phyloP scores from a whole-genome alignment of 2,888 invertebrate species.

The Stictocephala bisonia region DNA sequence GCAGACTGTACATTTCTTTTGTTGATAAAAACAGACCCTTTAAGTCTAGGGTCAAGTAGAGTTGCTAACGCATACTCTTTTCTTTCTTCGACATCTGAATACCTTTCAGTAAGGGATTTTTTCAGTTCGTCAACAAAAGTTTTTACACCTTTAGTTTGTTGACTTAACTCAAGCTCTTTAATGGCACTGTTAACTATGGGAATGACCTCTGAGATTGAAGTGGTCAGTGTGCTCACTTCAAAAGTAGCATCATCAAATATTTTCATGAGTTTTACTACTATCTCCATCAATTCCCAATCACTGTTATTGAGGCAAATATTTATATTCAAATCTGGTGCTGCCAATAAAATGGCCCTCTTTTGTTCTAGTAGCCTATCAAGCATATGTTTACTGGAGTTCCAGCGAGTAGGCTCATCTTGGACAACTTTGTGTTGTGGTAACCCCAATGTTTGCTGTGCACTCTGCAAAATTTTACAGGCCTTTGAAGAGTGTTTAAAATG shows the following conservation, averaged over 20 bases:
- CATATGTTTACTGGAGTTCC: slow-evolving; percentile 1
- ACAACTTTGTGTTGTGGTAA: background rate
- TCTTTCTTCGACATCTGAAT: background rate
- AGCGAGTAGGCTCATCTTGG: slow-evolving; percentile 18
- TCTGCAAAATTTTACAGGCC: background rate
- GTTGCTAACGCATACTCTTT: background rate
- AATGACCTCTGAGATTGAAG: background rate
- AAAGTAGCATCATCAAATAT: slow-evolving; percentile 19
- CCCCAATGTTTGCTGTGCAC: background rate
- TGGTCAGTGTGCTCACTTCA: background rate
- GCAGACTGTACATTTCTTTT: no score
- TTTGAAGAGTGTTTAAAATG: slow-evolving; percentile 17
- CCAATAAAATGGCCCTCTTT: background rate
- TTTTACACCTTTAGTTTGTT: background rate
- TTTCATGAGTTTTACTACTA: background rate
- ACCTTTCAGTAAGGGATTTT: background rate
- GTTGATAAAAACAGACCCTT: background rate
- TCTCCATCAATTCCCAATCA: background rate
- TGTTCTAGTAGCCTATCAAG: background rate
- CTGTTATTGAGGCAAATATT: background rate
- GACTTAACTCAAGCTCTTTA: background rate
- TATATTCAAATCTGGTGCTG: slow-evolving; percentile 15
- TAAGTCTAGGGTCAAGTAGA: background rate
- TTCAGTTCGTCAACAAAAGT: background rate
- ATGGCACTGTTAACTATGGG: slow-evolving; percentile 14